Evolutionary conservation across 1,140 invertebrate genomes (phyloP).

Genomic region (Paracyclopina nana): DNA sequence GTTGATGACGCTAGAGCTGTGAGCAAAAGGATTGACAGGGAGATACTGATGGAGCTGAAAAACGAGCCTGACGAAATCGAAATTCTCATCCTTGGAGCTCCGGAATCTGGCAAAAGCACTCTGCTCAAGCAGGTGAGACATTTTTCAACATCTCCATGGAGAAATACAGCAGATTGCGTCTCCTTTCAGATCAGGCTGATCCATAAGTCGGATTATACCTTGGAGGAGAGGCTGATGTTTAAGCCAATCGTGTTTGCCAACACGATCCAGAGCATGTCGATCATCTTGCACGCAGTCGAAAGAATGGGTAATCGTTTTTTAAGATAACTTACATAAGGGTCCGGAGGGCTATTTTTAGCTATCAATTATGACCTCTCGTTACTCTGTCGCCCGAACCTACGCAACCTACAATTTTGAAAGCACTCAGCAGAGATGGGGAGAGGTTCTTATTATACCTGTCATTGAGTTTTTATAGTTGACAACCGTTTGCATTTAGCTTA

Average conservation of each 20-base stretch:
- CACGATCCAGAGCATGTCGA: conserved; percentile 5
- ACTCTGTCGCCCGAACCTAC: too few relatives aligned
- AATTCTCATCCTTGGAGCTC: neutral
- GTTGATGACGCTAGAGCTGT: neutral
- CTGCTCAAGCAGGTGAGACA: neutral
- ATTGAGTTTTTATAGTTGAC: too few relatives aligned
- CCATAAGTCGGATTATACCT: conserved; percentile 1
- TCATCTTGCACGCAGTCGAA: neutral
- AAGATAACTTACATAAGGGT: neutral
- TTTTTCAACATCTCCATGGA: too few relatives aligned
- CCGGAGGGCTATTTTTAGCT: too few relatives aligned
- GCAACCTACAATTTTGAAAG: too few relatives aligned
- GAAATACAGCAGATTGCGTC: neutral
- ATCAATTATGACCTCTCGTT: too few relatives aligned
- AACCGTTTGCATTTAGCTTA: too few relatives aligned
- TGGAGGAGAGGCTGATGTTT: conserved; percentile 5
- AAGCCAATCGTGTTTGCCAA: conserved; percentile 7
- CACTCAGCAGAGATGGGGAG: too few relatives aligned
- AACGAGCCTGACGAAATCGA: conserved; percentile 9
- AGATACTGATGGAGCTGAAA: conserved; percentile 7
- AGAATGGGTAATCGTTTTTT: conserved; percentile 1
- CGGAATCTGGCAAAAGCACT: conserved; percentile 1
- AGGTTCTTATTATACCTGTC: too few relatives aligned
- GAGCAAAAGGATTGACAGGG: conserved; percentile 5
- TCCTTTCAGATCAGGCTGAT: neutral